phyloP scores from a whole-genome alignment of 2,888 invertebrate genomes.

The Cactoblastis cactorum region DNA sequence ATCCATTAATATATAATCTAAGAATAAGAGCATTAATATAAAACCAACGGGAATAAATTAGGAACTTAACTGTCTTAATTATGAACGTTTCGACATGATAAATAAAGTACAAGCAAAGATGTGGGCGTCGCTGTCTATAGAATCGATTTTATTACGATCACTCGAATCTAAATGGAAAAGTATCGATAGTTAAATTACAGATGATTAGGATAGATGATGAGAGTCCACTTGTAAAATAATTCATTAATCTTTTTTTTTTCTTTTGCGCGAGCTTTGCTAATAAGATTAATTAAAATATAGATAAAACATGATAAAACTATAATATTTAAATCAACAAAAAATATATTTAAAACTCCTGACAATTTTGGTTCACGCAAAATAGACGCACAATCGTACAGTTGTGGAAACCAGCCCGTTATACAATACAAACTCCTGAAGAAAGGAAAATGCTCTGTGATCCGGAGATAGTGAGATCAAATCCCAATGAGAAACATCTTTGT shows the following conservation, averaged over 20 bases:
- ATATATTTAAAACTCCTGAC: too few species aligned
- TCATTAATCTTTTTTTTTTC: not conserved
- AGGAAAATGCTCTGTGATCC: too few species aligned
- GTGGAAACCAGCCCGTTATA: too few species aligned
- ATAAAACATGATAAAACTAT: too few species aligned
- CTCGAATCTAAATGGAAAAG: not conserved
- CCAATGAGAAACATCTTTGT: too few species aligned
- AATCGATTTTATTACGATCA: slow-evolving; percentile 5
- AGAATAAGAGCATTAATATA: slow-evolving; percentile 3
- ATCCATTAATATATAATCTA: not conserved
- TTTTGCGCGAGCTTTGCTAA: not conserved
- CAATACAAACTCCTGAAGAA: too few species aligned
- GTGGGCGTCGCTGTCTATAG: slow-evolving; percentile 4
- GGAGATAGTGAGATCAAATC: too few species aligned
- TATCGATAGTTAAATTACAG: slow-evolving; percentile 3
- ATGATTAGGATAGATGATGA: not conserved
- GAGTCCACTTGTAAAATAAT: not conserved
- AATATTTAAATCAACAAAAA: too few species aligned
- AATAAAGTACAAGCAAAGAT: not conserved
- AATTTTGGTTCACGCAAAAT: too few species aligned
- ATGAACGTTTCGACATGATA: slow-evolving; percentile 5
- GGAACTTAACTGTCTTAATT: slow-evolving; percentile 10
- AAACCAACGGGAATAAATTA: slow-evolving; percentile 3
- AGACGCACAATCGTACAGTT: too few species aligned
- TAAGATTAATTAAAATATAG: too few species aligned